Conservation (phyloP, 2,888 invertebrate species). For the Sinopyrophorus schimmeli region DNA sequence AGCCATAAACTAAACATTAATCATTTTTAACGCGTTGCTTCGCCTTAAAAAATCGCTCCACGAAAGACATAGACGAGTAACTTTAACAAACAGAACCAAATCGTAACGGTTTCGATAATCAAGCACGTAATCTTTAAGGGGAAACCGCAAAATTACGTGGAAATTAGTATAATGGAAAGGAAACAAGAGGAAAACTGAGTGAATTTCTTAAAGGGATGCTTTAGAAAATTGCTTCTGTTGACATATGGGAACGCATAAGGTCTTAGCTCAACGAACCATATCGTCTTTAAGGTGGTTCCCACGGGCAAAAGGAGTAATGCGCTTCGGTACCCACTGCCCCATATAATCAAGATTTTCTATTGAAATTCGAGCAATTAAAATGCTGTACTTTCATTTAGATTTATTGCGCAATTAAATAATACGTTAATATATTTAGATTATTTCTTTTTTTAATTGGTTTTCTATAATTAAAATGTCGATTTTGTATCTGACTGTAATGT, state of each 20-base stretch:
- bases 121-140: constrained; percentile 13
- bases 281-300: constrained; percentile 48
- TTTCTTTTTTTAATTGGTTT: too few relatives aligned
- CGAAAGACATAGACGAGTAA: constrained; percentile 14
- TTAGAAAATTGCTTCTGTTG: constrained; percentile 42
- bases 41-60: constrained; percentile 22
- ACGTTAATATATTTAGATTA: too few relatives aligned
- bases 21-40: constrained; percentile 25
- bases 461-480: too few relatives aligned
- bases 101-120: constrained; percentile 20
- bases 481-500: too few relatives aligned
- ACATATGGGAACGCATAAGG: constrained; percentile 45
- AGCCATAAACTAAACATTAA: constrained; percentile 28
- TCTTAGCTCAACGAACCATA: constrained; percentile 48
- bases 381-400: constrained; percentile 12
- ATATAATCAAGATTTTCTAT: constrained; percentile 45
- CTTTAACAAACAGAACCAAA: constrained; percentile 13
- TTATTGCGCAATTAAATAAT: too few relatives aligned
- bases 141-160: constrained; percentile 22
- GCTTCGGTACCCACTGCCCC: constrained; percentile 46
- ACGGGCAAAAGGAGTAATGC: constrained; percentile 41
- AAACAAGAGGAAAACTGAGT: constrained; percentile 18
- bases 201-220: constrained; percentile 37
- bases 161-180: constrained; percentile 9
- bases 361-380: constrained; percentile 32